Base-by-base conservation (phyloP, 1,140 invertebrate species). In the Ceratina calcarata region DNA sequence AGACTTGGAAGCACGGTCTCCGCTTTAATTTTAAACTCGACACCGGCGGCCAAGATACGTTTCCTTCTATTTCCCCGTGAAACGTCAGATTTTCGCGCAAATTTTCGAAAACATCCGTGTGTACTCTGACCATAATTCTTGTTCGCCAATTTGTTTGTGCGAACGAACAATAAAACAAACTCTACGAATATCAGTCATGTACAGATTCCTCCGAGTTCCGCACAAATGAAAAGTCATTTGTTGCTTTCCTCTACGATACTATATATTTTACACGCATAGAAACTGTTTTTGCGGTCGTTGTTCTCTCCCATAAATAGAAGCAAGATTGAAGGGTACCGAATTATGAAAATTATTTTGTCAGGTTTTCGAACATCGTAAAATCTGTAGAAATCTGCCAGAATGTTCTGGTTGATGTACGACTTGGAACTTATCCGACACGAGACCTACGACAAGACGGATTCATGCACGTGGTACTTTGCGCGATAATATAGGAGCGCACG, bases 21-120 rank as follows among this genome's bases (percentile, higher is more conserved):
- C 73, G 73, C 85, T 82, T 91, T 90, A 90, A 90, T 90, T 89
- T 91, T 91, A 91, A 90, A 90, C 88, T 71, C 69, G 57, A 57
- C 45, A 72, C 64, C 66, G 62, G 53, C 62, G 60, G 74, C 85
- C 78, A 76, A 80, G 67, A 22, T 78, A 51, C 49, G 49, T 73
- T 53, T 68, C 58, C 78, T 58, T 20, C 15, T 74, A 61, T 74
- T 57, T 76, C 22, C 37, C 57, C 64, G 60, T 53, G 62, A 80
- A 80, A 76, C 69, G 78, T 68, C 78, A 75, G 32, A 69, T 62
- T 76, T 45, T 74, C 22, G 1, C 6, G 22, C 13, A 8, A 60
- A 60, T 7, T 74, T 66, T 37, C 20, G 4, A 6, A 55, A 70
- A 61, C 15, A 49, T 62, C 13, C 45, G 1, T 3, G 37, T 45